These are phyloP conservation scores for Berghia stephanieae DNA, from an alignment of 1,140 invertebrate species.

Conservation along the genomic window DNA sequence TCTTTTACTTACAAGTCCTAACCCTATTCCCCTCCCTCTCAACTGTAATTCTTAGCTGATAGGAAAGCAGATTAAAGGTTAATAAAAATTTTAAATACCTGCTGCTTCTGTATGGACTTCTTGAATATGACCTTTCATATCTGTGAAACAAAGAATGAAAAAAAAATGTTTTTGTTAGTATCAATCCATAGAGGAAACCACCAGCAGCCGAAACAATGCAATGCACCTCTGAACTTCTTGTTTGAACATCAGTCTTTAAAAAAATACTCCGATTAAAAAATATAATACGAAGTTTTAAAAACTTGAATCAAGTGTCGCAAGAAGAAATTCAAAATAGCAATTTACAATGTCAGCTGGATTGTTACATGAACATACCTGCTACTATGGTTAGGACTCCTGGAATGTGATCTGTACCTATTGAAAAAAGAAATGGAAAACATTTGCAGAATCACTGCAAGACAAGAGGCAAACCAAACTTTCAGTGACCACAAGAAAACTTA, in stretches of 20 bases:
- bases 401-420: constrained; percentile 18
- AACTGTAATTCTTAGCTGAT: no score
- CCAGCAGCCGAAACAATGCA: no score
- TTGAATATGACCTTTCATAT: not conserved
- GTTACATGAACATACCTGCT: not conserved
- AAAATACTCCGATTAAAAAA: not conserved
- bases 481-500: not conserved
- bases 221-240: no score
- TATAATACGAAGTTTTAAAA: not conserved
- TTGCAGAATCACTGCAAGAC: not conserved
- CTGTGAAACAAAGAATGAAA: constrained; percentile 1
- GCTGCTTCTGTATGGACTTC: not conserved
- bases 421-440: not conserved
- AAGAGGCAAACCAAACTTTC: not conserved
- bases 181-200: no score
- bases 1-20: not conserved
- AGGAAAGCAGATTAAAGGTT: no score
- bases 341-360: no score
- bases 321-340: no score
- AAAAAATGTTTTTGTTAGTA: not conserved
- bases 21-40: not conserved
- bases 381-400: not conserved
- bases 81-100: no score
- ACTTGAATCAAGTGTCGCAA: not conserved
- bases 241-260: no score